Conservation (phyloP, 2,797 vertebrate species). For the Urosaurus nigricauda region DNA sequence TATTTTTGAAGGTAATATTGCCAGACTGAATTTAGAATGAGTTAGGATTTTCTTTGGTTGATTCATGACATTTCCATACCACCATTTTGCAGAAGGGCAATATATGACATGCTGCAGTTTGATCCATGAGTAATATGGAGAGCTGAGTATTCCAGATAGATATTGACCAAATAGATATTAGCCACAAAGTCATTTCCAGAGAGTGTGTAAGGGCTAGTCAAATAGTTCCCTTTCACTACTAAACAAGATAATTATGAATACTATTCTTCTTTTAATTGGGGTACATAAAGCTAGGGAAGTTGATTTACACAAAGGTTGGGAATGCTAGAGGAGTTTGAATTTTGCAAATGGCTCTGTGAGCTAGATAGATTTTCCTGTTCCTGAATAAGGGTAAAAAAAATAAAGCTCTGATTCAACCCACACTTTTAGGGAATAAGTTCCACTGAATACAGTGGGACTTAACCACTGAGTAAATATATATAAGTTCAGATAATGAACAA, state of each 20-base stretch:
- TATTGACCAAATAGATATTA: neutral
- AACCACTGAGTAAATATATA: neutral
- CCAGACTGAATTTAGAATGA: neutral
- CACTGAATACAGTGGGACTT: neutral
- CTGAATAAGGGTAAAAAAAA: neutral
- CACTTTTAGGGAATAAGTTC: neutral
- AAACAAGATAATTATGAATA: no score
- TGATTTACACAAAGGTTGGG: neutral
- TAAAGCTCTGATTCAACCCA: neutral
- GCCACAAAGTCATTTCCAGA: neutral
- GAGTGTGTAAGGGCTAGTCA: neutral
- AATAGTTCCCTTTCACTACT: neutral
- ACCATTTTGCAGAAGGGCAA: neutral
- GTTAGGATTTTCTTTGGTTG: slow-evolving; percentile 18
- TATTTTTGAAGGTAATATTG: slow-evolving; percentile 2
- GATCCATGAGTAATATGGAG: neutral
- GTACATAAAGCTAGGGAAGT: neutral
- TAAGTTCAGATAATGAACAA: neutral
- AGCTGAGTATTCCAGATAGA: neutral
- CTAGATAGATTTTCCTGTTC: no score
- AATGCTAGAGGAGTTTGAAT: neutral
- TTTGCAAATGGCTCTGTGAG: neutral
- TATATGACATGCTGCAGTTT: neutral
- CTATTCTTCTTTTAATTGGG: neutral
- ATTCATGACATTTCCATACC: neutral